phyloP scores from a whole-genome alignment of 2,113 vertebrate genomes.

The Numida meleagris region DNA sequence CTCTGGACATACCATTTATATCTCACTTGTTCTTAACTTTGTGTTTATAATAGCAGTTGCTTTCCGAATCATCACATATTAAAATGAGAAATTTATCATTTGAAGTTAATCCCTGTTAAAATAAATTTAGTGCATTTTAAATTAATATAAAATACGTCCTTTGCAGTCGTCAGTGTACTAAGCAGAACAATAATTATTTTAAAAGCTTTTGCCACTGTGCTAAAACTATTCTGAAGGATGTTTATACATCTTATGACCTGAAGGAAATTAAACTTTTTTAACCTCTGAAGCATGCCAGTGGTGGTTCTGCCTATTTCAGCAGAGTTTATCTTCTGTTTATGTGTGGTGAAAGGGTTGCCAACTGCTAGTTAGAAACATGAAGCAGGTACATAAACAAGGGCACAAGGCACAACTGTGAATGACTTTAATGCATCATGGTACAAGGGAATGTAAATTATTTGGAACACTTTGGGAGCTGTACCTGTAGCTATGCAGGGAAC shows the following conservation, averaged over 20 bases:
- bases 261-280: not conserved
- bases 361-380: not conserved
- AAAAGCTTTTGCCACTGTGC: not conserved
- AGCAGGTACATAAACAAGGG: not conserved
- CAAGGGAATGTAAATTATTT: not conserved
- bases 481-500: not conserved
- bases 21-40: not conserved
- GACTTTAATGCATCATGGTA: not conserved
- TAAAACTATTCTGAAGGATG: not conserved
- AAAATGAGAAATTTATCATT: not conserved
- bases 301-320: not conserved
- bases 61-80: not conserved
- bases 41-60: not conserved
- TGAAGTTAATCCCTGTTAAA: not conserved
- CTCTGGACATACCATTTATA: not conserved
- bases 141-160: not conserved
- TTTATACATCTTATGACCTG: not conserved
- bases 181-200: conserved; percentile 1
- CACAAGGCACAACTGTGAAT: not conserved
- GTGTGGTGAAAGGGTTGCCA: conserved; percentile 21
- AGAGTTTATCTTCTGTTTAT: conserved; percentile 3
- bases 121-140: not conserved
- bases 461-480: not conserved
- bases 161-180: not conserved
- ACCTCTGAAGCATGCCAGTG: not conserved